Evolutionary conservation across 2,797 vertebrate species (phyloP).

Genomic region (Tokudaia tokunoshimensis): DNA sequence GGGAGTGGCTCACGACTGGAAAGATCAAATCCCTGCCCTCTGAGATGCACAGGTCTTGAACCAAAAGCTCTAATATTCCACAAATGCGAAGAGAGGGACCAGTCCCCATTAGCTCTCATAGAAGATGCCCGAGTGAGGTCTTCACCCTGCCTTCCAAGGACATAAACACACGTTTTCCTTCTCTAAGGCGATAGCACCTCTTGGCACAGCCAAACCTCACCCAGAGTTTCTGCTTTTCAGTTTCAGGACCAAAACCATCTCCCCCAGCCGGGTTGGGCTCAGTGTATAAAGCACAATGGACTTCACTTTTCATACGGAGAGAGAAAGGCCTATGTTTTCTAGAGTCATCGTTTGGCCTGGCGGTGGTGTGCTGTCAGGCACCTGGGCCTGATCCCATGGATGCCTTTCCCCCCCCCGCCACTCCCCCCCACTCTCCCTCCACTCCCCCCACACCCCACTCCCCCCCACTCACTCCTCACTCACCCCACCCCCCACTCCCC

Average conservation of each 20-base stretch:
- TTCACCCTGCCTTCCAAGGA: constrained; percentile 10
- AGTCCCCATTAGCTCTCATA: constrained; percentile 18
- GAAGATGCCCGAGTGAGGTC: constrained; percentile 2
- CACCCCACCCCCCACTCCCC: no score
- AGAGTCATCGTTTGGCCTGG: neutral
- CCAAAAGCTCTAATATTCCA: constrained; percentile 71
- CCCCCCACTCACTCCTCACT: no score
- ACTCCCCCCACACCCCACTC: no score
- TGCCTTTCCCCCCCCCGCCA: neutral
- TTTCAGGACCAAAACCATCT: constrained; percentile 31
- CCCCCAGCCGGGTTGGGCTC: neutral
- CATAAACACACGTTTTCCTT: constrained; percentile 20
- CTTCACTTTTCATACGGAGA: constrained; percentile 33
- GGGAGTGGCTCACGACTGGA: constrained; percentile 68
- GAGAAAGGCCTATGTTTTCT: constrained; percentile 19
- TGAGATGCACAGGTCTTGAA: constrained; percentile 64
- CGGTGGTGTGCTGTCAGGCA: neutral
- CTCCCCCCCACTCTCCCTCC: no score
- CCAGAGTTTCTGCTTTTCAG: neutral
- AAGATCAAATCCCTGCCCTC: constrained; percentile 77
- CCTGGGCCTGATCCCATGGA: neutral
- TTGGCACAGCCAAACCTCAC: neutral
- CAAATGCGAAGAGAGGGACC: constrained; percentile 59
- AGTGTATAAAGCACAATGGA: neutral
- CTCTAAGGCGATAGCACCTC: neutral